Percentiles rank a stretch among this genome's conserved stretches.
Conservation (phyloP, 1,140 invertebrate genomes). For the Cyrtorhinus lividipennis region DNA sequence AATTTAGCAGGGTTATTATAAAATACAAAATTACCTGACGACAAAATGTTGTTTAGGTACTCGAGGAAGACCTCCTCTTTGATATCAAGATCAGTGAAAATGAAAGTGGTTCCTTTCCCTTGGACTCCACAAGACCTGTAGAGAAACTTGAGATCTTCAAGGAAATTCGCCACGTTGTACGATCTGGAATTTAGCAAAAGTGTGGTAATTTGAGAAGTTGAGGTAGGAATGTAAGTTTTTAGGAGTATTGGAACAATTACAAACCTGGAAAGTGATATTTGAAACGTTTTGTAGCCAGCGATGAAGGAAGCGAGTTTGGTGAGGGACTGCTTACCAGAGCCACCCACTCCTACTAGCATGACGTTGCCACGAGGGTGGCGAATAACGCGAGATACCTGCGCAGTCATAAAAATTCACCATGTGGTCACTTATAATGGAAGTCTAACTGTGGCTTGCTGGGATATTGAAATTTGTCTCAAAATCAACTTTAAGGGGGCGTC, state of each 20-base stretch:
- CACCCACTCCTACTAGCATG: constrained; percentile 88
- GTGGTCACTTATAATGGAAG: too few relatives aligned
- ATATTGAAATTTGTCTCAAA: too few relatives aligned
- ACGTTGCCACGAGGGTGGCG: constrained; percentile 88
- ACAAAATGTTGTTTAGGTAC: constrained; percentile 91
- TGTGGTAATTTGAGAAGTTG: background rate
- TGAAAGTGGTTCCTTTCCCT: constrained; percentile 92
- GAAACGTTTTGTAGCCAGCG: constrained; percentile 91
- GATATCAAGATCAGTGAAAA: constrained; percentile 93
- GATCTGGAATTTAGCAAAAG: constrained; percentile 42
- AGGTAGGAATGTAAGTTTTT: background rate
- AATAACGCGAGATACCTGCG: constrained; percentile 83
- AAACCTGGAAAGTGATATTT: constrained; percentile 78
- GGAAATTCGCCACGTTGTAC: constrained; percentile 89
- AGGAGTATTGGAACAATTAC: too few relatives aligned
- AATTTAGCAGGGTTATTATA: too few relatives aligned
- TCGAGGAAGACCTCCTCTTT: constrained; percentile 96
- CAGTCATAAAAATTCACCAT: too few relatives aligned
- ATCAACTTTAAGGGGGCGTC: too few relatives aligned
- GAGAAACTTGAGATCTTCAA: constrained; percentile 86
- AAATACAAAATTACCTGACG: constrained; percentile 67
- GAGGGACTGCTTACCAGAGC: constrained; percentile 90
- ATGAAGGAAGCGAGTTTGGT: constrained; percentile 94
- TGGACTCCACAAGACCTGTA: constrained; percentile 87
- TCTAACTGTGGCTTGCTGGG: too few relatives aligned